Conservation (phyloP, 2,797 vertebrate species). For the Manis javanica region DNA sequence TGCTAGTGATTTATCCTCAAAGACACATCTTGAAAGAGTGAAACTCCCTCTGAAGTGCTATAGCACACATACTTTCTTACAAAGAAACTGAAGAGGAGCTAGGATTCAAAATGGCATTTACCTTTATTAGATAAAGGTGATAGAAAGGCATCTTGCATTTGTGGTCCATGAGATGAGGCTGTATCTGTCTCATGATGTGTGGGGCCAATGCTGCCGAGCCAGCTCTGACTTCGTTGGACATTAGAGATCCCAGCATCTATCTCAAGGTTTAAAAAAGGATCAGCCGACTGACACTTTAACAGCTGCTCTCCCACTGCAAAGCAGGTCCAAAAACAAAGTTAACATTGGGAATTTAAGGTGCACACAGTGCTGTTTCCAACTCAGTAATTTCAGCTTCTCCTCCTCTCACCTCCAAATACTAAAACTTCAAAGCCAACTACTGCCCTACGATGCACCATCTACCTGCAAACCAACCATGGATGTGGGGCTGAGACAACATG, state of each 20-base stretch:
- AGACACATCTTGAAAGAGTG: not conserved
- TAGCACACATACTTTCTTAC: not conserved
- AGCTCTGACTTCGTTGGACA: constrained; percentile 89
- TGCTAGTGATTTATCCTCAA: not conserved
- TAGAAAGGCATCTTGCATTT: constrained; percentile 97
- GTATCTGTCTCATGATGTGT: constrained; percentile 92
- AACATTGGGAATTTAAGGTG: not conserved
- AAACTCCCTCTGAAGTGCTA: not conserved
- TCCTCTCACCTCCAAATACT: not conserved
- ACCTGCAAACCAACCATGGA: not conserved
- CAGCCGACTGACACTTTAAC: constrained; percentile 95
- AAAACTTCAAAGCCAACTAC: not conserved
- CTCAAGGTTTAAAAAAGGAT: constrained; percentile 93
- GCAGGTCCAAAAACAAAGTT: constrained; percentile 30
- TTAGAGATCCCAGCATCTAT: constrained; percentile 89
- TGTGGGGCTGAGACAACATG: not conserved
- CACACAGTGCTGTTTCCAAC: not conserved
- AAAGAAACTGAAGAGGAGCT: constrained; percentile 19
- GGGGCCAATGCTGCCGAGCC: constrained; percentile 91
- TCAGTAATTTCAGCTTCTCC: not conserved
- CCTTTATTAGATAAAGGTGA: constrained; percentile 97
- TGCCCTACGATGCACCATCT: not conserved
- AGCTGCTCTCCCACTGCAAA: constrained; percentile 91
- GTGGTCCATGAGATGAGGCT: constrained; percentile 91
- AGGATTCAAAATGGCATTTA: constrained; percentile 74